Evolutionary conservation across 37 sponge, comb jelly and placozoan species (phyloP).

Genomic region (Chondrilla cf. caribensis): DNA sequence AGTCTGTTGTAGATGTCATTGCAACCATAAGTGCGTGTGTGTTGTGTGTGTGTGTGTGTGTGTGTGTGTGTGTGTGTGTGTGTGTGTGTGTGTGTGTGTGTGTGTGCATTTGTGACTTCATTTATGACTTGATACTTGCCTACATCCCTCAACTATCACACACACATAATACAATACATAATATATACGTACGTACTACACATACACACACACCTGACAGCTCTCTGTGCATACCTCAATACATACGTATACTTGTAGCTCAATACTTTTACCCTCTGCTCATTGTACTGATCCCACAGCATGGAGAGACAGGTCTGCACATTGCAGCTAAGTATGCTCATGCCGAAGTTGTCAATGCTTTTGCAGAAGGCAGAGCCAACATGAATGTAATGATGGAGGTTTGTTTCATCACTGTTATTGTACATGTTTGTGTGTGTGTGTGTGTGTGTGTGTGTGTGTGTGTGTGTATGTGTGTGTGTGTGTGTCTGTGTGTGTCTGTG

Average conservation of each 20-base stretch:
- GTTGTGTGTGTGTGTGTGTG: neutral
- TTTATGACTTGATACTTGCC: no score
- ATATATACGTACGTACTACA: no score
- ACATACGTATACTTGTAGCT: neutral
- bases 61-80: neutral
- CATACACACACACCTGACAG: no score
- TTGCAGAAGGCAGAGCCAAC: conserved; percentile 44
- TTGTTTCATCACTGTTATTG: neutral
- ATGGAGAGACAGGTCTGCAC: conserved; percentile 73
- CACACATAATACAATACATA: no score
- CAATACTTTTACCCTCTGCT: neutral
- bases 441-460: neutral
- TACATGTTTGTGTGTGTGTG: neutral
- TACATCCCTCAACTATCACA: no score
- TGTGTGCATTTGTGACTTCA: neutral
- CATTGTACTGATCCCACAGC: conserved; percentile 15
- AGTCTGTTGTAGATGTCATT: neutral
- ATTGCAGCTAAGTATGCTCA: conserved; percentile 70
- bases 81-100: conserved; percentile 7
- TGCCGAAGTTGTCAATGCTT: conserved; percentile 34
- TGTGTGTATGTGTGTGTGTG: neutral
- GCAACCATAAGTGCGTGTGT: no score
- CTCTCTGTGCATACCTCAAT: neutral
- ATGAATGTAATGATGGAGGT: conserved; percentile 61
- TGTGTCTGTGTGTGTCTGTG: conserved; percentile 12